These are phyloP conservation scores for Anas acuta DNA, from an alignment of 2,797 vertebrate species.

Conservation along the genomic window DNA sequence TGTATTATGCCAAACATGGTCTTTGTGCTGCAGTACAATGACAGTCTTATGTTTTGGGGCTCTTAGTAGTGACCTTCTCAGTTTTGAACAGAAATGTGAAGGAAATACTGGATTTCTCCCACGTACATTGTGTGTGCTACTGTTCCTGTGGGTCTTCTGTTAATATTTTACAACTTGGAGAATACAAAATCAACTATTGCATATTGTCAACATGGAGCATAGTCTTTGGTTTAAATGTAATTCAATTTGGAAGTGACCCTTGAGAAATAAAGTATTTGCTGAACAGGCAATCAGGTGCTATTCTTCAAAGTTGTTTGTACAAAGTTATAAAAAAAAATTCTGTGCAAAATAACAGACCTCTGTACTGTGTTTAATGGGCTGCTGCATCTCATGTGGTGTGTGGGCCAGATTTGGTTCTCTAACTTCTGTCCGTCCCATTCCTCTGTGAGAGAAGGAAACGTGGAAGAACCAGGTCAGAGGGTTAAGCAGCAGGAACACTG, in stretches of 20 bases:
- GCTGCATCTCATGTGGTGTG: not conserved
- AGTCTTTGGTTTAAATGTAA: not conserved
- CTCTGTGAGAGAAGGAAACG: not conserved
- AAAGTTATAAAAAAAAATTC: not conserved
- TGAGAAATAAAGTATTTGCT: not conserved
- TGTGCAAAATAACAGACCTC: not conserved
- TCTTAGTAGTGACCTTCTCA: not conserved
- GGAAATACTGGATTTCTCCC: not conserved
- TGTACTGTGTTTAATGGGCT: not conserved
- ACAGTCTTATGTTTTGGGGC: not conserved
- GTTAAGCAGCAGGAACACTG: not conserved
- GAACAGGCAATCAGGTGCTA: not conserved
- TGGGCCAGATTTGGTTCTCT: not conserved
- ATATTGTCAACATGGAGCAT: not conserved
- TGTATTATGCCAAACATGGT: not conserved
- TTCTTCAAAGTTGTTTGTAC: not conserved
- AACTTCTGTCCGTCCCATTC: not conserved
- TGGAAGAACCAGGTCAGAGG: not conserved
- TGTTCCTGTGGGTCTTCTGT: not conserved
- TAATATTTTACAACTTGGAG: not conserved
- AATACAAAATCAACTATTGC: not conserved
- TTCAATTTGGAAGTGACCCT: not conserved
- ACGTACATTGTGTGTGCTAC: rapidly evolving
- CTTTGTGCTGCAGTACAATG: not conserved
- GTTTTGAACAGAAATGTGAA: not conserved